Conservation (phyloP, 2,113 vertebrate species). For the Thryonomys swinderianus region DNA sequence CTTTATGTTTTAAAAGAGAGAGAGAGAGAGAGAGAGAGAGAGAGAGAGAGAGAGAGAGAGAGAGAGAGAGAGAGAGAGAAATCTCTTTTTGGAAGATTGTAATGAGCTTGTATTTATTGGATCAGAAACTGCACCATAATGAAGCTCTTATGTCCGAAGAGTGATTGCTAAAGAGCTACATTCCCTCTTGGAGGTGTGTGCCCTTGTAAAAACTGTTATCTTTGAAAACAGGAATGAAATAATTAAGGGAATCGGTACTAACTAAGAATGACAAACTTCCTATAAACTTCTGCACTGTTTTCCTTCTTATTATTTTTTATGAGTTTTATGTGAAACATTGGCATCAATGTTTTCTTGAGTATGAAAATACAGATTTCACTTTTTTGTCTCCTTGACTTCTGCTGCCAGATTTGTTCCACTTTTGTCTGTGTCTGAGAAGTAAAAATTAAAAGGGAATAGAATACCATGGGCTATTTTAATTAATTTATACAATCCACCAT, state of each 20-base stretch:
- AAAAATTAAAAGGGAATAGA: neutral
- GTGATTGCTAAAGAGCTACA: conserved; percentile 56
- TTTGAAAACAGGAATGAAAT: conserved; percentile 62
- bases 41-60: no score
- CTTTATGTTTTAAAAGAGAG: conserved; percentile 52
- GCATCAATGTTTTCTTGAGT: conserved; percentile 42
- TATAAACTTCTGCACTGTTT: conserved; percentile 35
- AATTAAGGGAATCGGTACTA: conserved; percentile 64
- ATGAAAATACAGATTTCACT: conserved; percentile 36
- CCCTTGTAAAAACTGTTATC: conserved; percentile 67
- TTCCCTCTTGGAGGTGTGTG: conserved; percentile 62
- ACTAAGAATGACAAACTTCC: conserved; percentile 60
- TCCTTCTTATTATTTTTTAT: conserved; percentile 45
- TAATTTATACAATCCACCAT: conserved; percentile 8
- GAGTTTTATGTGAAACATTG: conserved; percentile 48
- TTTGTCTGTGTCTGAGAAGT: neutral
- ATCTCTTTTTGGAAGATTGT: neutral
- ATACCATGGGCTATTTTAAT: neutral
- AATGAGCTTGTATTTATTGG: conserved; percentile 70
- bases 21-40: no score
- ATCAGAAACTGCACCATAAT: conserved; percentile 62
- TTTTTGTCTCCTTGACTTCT: conserved; percentile 23
- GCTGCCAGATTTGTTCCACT: neutral
- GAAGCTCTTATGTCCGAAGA: conserved; percentile 60
- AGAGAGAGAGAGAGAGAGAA: no score